Percentiles rank a stretch among this genome's conserved stretches.
phyloP scores from a whole-genome alignment of 2,888 invertebrate species.

The Euproctis similis region DNA sequence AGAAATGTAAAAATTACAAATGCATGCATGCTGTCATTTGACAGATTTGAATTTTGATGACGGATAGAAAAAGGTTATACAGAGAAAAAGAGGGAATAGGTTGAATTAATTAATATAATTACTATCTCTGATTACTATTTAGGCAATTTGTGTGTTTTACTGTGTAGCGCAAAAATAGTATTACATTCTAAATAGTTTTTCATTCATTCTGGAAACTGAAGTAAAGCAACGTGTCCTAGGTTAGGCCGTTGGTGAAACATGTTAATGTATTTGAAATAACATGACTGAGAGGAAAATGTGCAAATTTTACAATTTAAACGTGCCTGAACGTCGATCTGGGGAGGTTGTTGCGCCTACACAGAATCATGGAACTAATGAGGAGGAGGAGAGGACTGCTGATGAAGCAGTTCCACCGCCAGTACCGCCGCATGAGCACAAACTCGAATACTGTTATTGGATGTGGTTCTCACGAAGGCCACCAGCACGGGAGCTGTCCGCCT shows the following conservation, averaged over 20 bases:
- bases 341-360: constrained; percentile 44
- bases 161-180: constrained; percentile 36
- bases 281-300: constrained; percentile 76
- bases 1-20: no score
- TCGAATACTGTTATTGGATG: constrained; percentile 95
- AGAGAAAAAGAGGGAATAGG: constrained; percentile 69
- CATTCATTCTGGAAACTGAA: constrained; percentile 42
- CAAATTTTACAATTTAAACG: constrained; percentile 74
- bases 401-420: constrained; percentile 68
- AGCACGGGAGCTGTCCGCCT: constrained; percentile 56
- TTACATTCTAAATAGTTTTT: constrained; percentile 35
- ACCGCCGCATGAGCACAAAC: constrained; percentile 90
- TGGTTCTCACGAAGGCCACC: constrained; percentile 85
- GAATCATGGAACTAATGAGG: constrained; percentile 52
- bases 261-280: constrained; percentile 68
- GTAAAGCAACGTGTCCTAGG: constrained; percentile 70
- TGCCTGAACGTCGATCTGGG: constrained; percentile 68
- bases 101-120: constrained; percentile 47
- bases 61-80: constrained; percentile 74
- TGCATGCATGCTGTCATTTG: constrained; percentile 62
- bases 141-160: constrained; percentile 32
- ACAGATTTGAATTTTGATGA: constrained; percentile 73
- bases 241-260: constrained; percentile 73
- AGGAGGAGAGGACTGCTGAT: constrained; percentile 54
- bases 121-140: constrained; percentile 34